phyloP scores from a whole-genome alignment of 2,888 invertebrate species.

The Cantharis nigra region DNA sequence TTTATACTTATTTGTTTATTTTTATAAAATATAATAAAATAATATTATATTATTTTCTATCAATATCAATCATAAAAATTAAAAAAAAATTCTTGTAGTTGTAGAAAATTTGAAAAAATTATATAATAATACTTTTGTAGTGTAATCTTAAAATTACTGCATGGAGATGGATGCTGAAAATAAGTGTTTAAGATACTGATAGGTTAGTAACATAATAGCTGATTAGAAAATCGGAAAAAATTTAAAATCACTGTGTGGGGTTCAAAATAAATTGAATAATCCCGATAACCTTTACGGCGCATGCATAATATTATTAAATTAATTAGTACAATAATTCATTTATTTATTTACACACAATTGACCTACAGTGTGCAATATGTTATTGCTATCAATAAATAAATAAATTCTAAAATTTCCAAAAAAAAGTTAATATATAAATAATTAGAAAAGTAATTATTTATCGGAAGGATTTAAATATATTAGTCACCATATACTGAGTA shows the following conservation, averaged over 20 bases:
- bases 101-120: too few species aligned
- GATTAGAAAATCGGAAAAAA: background rate
- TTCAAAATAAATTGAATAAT: background rate
- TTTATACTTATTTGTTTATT: too few species aligned
- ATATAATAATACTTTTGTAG: too few species aligned
- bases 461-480: background rate
- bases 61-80: too few species aligned
- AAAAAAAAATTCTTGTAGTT: too few species aligned
- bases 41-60: too few species aligned
- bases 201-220: background rate
- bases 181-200: background rate
- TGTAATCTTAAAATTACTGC: too few species aligned
- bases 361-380: background rate
- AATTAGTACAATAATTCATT: background rate
- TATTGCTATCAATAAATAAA: background rate
- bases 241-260: background rate
- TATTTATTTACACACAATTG: background rate
- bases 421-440: too few species aligned
- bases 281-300: background rate
- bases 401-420: background rate
- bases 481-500: background rate
- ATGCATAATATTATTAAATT: background rate
- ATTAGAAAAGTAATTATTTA: background rate
- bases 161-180: too few species aligned
- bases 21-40: too few species aligned